These are phyloP conservation scores for Frankliniella intonsa DNA, from an alignment of 2,888 invertebrate genomes.

Conservation along the genomic window DNA sequence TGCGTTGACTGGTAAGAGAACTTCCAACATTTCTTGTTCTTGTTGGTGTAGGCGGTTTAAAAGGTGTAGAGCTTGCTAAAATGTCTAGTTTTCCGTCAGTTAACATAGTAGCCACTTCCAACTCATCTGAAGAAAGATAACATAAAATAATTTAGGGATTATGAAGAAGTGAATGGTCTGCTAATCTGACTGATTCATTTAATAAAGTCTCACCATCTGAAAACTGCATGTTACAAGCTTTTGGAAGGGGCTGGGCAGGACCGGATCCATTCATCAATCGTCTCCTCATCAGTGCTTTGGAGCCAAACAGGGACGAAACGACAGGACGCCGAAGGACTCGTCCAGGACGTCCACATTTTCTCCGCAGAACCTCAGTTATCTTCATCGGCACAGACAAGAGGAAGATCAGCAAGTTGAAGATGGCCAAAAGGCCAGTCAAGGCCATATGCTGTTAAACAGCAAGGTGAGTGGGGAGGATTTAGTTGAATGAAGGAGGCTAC, in stretches of 20 bases:
- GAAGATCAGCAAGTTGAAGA: constrained; percentile 22
- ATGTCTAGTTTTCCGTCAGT: not conserved
- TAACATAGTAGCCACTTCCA: not conserved
- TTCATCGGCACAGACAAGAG: constrained; percentile 22
- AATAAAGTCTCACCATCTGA: not conserved
- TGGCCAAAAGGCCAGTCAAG: constrained; percentile 19
- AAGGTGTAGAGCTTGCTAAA: not conserved
- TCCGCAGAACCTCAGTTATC: constrained; percentile 14
- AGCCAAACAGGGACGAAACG: not conserved
- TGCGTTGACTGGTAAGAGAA: not conserved
- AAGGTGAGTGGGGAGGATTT: not conserved
- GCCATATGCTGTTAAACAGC: constrained; percentile 15
- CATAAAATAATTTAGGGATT: not conserved
- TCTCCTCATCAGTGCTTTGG: not conserved
- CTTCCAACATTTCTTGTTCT: not conserved
- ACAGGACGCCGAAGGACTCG: not conserved
- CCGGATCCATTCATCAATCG: not conserved
- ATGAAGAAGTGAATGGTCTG: not conserved
- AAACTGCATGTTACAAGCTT: not conserved
- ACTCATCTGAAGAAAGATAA: not conserved
- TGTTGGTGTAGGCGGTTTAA: constrained; percentile 1
- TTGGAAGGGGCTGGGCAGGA: not conserved
- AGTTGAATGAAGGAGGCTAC: not conserved
- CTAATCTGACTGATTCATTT: not conserved
- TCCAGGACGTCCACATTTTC: not conserved